Base-by-base conservation (phyloP, 2,113 vertebrate genomes). In the Oncorhynchus mykiss region DNA sequence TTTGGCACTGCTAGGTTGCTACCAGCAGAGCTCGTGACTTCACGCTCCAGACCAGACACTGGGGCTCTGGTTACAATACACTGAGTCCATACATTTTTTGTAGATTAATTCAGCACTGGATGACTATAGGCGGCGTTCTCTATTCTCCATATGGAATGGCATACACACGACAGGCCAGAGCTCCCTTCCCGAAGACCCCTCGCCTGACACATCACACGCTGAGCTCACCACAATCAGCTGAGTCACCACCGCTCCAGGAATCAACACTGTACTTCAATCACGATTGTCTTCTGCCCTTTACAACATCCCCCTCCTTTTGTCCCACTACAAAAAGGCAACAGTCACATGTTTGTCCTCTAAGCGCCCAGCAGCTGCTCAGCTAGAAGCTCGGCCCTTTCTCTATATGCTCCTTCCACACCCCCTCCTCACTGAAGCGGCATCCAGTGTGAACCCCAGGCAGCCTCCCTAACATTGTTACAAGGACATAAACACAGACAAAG, bases 331-430 rank as follows among this genome's bases (percentile, higher is more conserved):
- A 92, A 92, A 92, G 89, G 91, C 91, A 92, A 91, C 85, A 90
- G 91, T 93, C 91, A 92, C 92, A 93, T 92, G 88, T 90, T 75
- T 87, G 85, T 81, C 85, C 85, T 89, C 81, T 85, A 88, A 89
- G 87, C 82, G 86, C 88, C 80, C 83, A 70, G 88, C 92, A 93
- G 91, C 90, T 93, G 93, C 89, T 92, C 86, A 14, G 73, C 84
- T 85, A 83, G 49, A 18, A 1, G 14, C 49, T 18, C 4, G 49
- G 4, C 13, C 49, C 80, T 86, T 68, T 74, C 78, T 45, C 72
- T 83, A 70, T 82, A 81, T 74, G 72, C 70, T 73, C 57, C 34
- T 65, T 39, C 20, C 49, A 27, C 18, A 79, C 82, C 54, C 54
- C 88, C 83, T 83, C 86, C 73, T 70, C 76, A 71, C 48, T 71